Percentiles rank a stretch among this genome's conserved stretches.
Conservation (phyloP, 2,797 vertebrate genomes). For the Microctenopoma lineatum region DNA sequence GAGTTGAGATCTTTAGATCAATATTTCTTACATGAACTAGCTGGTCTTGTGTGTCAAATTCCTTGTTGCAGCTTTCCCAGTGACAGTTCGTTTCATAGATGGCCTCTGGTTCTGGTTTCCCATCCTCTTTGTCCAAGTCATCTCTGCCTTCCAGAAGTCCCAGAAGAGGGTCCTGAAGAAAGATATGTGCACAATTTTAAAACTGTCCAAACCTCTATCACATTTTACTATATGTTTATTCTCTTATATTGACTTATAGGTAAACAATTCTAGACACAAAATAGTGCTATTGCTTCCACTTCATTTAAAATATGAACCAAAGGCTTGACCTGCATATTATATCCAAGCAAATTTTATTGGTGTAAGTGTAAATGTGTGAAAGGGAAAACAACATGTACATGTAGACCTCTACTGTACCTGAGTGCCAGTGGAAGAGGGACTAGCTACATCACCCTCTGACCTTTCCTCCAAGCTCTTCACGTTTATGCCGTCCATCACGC, state of each 20-base stretch:
- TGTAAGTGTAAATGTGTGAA: neutral
- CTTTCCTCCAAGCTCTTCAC: constrained; percentile 90
- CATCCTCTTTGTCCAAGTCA: constrained; percentile 95
- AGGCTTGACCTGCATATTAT: neutral
- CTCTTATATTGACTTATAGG: too few relatives aligned
- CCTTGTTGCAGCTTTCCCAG: constrained; percentile 96
- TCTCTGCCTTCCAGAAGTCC: constrained; percentile 92
- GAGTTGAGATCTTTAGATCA: neutral
- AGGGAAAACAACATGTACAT: neutral
- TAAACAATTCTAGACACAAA: too few relatives aligned
- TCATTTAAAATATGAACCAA: neutral
- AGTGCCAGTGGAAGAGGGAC: constrained; percentile 93
- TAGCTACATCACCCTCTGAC: constrained; percentile 93
- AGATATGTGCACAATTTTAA: constrained; percentile 9
- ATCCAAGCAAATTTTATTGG: neutral
- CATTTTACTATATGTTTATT: too few relatives aligned
- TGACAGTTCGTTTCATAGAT: constrained; percentile 97
- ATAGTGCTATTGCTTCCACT: neutral
- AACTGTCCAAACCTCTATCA: neutral
- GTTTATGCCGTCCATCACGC: constrained; percentile 85
- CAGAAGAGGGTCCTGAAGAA: constrained; percentile 89
- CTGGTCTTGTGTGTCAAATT: constrained; percentile 98
- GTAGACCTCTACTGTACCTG: constrained; percentile 84
- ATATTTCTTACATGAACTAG: constrained; percentile 93
- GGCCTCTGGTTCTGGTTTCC: constrained; percentile 91